Base-by-base conservation (phyloP, 1,140 invertebrate species). In the Steinernema khuongi region DNA sequence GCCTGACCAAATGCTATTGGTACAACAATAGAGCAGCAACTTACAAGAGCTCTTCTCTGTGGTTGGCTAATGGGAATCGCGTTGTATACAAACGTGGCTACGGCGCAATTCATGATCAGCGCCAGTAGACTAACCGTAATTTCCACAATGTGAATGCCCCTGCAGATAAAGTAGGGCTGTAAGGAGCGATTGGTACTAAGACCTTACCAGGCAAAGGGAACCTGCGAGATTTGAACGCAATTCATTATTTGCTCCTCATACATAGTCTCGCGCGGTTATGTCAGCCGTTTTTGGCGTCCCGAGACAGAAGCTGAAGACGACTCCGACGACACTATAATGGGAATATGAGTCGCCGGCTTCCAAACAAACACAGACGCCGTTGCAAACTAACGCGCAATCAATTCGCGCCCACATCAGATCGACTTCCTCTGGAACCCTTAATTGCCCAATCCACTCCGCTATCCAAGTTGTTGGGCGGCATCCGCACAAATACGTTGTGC, bases 1-100 rank as follows among this genome's bases (percentile, higher is more conserved):
- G 72, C 75, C 75, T 74, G 70, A 29, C 74, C 2, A 32, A 31
- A 26, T 26, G 28, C 18, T 31, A 32, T 74, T 74, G 32, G 22
- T 28, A 32, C 22, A 22, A 7, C 14, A 14, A 4, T 11, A 26
- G 19, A 60, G 26, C 4, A 26, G 22, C 22, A 14, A n/a, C 50
- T 22, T 60, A 60, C 50, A 7, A 60, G 19, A 60, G 50, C 50
- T 60, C 50, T 60, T 4, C 50, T 14, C 19, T 60, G 50, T 26
- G 14, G 50, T 22, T 60, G 50, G 19, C 50, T 60, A 4, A 60
- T 60, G 2, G 50, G 50, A 11, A 60, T 26, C 50, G 50, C 50
- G 50, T 60, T 60, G 50, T 60, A 60, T n/a, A 60, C 19, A 60
- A 22, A n/a, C 4, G 14, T 60, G 14, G 50, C 50, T 22, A 60